These are phyloP conservation scores for Cyprinodon tularosa DNA, from an alignment of 2,113 vertebrate species.

Conservation along the genomic window DNA sequence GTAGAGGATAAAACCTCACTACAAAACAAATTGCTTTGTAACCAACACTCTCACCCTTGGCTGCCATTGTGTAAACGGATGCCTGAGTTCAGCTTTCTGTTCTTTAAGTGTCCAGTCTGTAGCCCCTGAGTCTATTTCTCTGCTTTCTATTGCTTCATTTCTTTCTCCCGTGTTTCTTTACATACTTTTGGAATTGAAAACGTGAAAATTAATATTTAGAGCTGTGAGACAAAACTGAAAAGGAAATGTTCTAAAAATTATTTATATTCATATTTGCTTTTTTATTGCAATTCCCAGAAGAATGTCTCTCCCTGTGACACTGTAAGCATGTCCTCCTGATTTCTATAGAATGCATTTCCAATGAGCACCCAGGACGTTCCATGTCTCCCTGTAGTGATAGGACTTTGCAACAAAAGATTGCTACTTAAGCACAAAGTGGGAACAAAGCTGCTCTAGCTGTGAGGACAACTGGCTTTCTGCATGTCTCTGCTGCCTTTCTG, in stretches of 20 bases:
- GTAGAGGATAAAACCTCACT: neutral
- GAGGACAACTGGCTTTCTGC: slow-evolving; percentile 24
- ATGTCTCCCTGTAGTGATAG: slow-evolving; percentile 35
- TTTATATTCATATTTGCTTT: neutral
- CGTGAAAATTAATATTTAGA: neutral
- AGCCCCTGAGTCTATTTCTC: neutral
- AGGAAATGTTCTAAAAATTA: neutral
- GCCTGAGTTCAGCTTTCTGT: neutral
- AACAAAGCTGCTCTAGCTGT: slow-evolving; percentile 43
- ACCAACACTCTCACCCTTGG: neutral
- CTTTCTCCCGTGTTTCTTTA: neutral
- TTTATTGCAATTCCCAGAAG: slow-evolving; percentile 9
- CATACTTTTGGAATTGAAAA: neutral
- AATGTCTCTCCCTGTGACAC: slow-evolving; percentile 1
- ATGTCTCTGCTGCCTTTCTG: slow-evolving; percentile 24
- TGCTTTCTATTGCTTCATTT: too few relatives aligned
- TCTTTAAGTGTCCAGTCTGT: neutral
- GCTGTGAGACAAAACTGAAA: neutral
- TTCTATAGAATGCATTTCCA: slow-evolving; percentile 11
- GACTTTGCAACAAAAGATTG: slow-evolving; percentile 37
- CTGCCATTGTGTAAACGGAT: neutral
- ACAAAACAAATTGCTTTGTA: neutral
- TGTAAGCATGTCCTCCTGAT: neutral
- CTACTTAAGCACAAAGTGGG: slow-evolving; percentile 41
- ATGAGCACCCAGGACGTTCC: slow-evolving; percentile 7